Evolutionary conservation across 1,140 invertebrate genomes (phyloP).

Genomic region (Globodera rostochiensis): DNA sequence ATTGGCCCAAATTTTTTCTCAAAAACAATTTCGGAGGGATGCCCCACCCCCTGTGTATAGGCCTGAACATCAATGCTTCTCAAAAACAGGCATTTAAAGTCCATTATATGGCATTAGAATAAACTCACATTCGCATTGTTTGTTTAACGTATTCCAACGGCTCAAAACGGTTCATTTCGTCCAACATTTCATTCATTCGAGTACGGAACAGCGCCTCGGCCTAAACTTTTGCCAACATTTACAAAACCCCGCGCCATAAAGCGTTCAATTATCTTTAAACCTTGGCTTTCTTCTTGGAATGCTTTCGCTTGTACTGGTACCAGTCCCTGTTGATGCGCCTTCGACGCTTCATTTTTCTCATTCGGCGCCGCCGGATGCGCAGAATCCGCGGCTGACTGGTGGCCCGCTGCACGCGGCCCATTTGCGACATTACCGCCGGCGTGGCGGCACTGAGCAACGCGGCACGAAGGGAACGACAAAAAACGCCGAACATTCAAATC

Average conservation of each 20-base stretch:
- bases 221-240: conserved; percentile 36
- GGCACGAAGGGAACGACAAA: conserved; percentile 6
- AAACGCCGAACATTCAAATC: background rate
- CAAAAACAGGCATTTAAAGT: no score
- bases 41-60: no score
- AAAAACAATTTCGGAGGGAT: no score
- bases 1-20: no score
- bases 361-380: conserved; percentile 54
- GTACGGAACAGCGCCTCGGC: conserved; percentile 56
- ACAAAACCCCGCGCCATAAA: conserved; percentile 1
- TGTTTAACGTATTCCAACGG: conserved; percentile 58
- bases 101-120: no score
- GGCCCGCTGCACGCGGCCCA: background rate
- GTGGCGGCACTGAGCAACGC: background rate
- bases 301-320: conserved; percentile 60
- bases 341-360: conserved; percentile 62
- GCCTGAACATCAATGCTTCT: no score
- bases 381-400: conserved; percentile 22
- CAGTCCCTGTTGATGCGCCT: conserved; percentile 60
- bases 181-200: conserved; percentile 54
- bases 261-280: conserved; percentile 18
- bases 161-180: conserved; percentile 55
- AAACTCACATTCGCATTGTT: conserved; percentile 43
- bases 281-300: conserved; percentile 57
- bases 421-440: background rate